Base-by-base conservation (phyloP, 2,797 vertebrate species). In the Pseudochirops corinnae region DNA sequence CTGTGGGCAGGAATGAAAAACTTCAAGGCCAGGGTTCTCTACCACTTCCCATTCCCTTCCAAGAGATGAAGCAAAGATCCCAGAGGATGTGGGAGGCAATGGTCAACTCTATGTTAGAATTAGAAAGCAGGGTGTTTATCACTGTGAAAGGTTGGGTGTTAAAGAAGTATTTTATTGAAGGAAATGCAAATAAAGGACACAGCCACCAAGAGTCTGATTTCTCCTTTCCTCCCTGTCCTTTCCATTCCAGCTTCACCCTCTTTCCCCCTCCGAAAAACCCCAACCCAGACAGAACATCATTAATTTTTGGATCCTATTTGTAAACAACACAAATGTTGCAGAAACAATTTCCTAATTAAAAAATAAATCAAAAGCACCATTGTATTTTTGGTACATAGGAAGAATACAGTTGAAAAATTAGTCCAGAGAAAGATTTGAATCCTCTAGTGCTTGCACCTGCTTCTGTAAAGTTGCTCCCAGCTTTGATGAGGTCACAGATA, bases 181-280 rank as follows among this genome's bases (percentile, higher is more conserved):
- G 56, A 95, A 92, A 94, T 62, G 94, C 92, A 97, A 96, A 96
- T 92, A 96, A 94, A 92, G 21, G 39, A 87, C 55, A 94, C 90
- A 92, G 92, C 93, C 16, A 62, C 46, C 90, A 91, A 93, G 95
- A 97, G 94, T 97, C 91, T 94, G 55, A 90, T 29, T 10, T 97
- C 92, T 95, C 94, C 92, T 55, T 91, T 53, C 21, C 39, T 87
- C 9, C 21, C 39, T 26, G 39, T 87, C 2, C 39, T 87, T 87
- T 87, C 24, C 24, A 28, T 26, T 87, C 33, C 74, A 87, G 26
- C 39, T 87, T 87, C 39, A 46, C 7, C 39, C 21, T 1, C 2
- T 21, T 21, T 10, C 39, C 21, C n/a, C 16, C 0, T 39, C n/a
- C n/a, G 50, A 26, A 46, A 46, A 26, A 26, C 10, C 3, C 9